phyloP scores from a whole-genome alignment of 2,113 vertebrate genomes.

The Tachycineta bicolor region DNA sequence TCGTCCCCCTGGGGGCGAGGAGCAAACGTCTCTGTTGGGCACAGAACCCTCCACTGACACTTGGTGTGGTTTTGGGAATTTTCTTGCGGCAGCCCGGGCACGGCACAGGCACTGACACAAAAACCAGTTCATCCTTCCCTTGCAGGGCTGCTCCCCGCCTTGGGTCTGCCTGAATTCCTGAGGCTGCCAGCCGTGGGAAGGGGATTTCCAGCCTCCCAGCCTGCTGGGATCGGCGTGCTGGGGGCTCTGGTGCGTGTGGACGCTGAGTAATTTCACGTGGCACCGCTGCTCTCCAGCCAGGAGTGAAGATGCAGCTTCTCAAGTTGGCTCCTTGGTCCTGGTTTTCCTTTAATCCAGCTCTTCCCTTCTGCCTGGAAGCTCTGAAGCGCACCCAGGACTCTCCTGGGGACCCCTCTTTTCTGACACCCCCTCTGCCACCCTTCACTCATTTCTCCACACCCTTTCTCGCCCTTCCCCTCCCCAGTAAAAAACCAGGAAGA shows the following conservation, averaged over 20 bases:
- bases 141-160: not conserved
- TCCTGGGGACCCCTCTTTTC: not conserved
- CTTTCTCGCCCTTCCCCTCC: not conserved
- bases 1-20: not conserved
- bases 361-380: not conserved
- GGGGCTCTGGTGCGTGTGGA: not conserved
- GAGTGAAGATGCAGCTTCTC: not conserved
- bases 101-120: not conserved
- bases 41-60: fast-evolving
- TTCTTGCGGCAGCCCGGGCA: not conserved
- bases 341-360: not conserved
- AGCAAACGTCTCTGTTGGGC: not conserved
- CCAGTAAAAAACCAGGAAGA: not conserved
- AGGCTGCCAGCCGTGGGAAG: not conserved
- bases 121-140: not conserved
- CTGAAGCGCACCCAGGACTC: not conserved
- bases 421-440: not conserved
- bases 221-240: fast-evolving
- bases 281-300: not conserved
- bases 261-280: not conserved
- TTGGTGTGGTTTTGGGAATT: not conserved
- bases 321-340: not conserved
- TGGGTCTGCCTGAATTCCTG: not conserved
- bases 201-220: not conserved
- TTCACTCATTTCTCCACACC: not conserved